These are phyloP conservation scores for Anticlea derivata DNA, from an alignment of 2,888 invertebrate genomes.

Conservation along the genomic window DNA sequence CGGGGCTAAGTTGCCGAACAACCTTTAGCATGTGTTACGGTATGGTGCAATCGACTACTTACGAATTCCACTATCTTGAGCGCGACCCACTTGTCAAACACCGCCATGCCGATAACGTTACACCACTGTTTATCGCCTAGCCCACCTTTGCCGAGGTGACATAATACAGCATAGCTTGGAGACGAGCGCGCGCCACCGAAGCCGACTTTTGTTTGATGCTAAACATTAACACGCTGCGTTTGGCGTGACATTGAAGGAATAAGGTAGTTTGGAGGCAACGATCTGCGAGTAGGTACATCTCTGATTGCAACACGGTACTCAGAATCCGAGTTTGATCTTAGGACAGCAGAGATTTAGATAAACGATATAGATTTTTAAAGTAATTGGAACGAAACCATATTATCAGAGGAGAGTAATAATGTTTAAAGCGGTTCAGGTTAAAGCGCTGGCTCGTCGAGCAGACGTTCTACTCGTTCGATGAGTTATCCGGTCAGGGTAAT, in stretches of 20 bases:
- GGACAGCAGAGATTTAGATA: slow-evolving; percentile 4
- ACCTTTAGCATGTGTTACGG: slow-evolving; percentile 38
- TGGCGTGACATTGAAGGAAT: slow-evolving; percentile 64
- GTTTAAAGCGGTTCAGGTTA: too few species aligned
- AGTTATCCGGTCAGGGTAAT: too few species aligned
- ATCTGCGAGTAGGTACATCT: slow-evolving; percentile 28
- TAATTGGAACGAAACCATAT: too few species aligned
- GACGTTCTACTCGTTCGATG: too few species aligned
- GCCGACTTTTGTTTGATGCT: slow-evolving; percentile 64
- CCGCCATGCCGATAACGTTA: slow-evolving; percentile 61
- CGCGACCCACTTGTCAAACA: slow-evolving; percentile 82
- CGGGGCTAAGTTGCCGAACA: slow-evolving; percentile 39
- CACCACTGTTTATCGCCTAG: slow-evolving; percentile 46
- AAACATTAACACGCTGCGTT: slow-evolving; percentile 54
- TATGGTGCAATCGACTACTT: slow-evolving; percentile 63
- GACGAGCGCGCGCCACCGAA: slow-evolving; percentile 64
- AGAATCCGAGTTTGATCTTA: slow-evolving; percentile 6
- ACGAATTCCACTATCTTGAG: slow-evolving; percentile 82
- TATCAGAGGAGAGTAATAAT: too few species aligned
- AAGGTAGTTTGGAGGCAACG: slow-evolving; percentile 39
- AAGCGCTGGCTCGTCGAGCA: too few species aligned
- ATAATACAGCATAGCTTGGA: slow-evolving; percentile 46
- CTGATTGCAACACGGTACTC: slow-evolving; percentile 13
- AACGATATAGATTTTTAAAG: too few species aligned
- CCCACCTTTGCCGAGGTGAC: slow-evolving; percentile 42